Evolutionary conservation across 2,113 vertebrate genomes (phyloP).

Genomic region (Chaetorhynchus papuensis): DNA sequence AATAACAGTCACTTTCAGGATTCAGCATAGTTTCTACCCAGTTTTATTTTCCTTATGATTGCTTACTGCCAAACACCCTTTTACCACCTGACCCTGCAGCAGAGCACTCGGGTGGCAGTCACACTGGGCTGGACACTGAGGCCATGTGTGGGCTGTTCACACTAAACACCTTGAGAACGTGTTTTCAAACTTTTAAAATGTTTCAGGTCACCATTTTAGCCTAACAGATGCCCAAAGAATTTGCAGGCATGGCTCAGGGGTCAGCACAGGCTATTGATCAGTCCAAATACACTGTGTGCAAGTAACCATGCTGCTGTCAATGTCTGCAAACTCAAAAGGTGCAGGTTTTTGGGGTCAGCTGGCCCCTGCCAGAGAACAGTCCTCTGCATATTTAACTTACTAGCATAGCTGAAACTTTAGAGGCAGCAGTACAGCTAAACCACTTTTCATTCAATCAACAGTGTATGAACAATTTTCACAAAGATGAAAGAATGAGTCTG

Average conservation of each 20-base stretch:
- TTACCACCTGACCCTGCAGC: neutral
- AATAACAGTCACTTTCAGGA: neutral
- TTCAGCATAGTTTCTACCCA: neutral
- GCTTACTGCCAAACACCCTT: neutral
- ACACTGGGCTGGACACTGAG: neutral
- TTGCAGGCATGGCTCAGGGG: neutral
- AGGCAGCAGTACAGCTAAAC: neutral
- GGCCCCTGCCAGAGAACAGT: neutral
- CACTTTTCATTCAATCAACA: neutral
- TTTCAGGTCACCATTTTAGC: neutral
- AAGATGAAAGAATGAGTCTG: neutral
- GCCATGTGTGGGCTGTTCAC: neutral
- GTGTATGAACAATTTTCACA: neutral
- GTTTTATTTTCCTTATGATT: neutral
- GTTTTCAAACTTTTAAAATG: neutral
- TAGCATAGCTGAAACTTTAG: neutral
- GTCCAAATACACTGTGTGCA: rapidly evolving
- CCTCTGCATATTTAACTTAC: neutral
- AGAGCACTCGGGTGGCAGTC: neutral
- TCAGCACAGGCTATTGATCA: rapidly evolving
- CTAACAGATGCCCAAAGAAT: neutral
- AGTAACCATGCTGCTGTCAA: neutral
- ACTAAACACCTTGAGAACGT: neutral
- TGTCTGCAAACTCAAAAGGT: neutral
- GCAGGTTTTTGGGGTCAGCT: neutral